These are phyloP conservation scores for Cyclophora albipunctata DNA, from an alignment of 2,888 invertebrate genomes.

Conservation along the genomic window DNA sequence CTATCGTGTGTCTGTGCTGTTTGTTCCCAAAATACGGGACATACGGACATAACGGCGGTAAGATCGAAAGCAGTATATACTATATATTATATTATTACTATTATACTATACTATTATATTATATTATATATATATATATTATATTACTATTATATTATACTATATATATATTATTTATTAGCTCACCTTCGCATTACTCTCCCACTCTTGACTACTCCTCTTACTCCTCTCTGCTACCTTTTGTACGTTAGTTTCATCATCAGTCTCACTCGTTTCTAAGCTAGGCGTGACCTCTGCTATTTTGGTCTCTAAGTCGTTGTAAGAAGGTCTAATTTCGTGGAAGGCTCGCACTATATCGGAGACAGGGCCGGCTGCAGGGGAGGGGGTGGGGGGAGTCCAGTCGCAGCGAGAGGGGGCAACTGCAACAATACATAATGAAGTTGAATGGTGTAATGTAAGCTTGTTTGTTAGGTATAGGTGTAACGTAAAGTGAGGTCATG, in stretches of 20 bases:
- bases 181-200: constrained; percentile 45
- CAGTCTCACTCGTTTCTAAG: constrained; percentile 31
- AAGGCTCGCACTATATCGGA: constrained; percentile 51
- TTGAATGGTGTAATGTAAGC: not conserved
- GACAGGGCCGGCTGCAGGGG: constrained; percentile 35
- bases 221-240: constrained; percentile 54
- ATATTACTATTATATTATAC: too few species aligned
- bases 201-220: constrained; percentile 51
- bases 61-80: too few species aligned
- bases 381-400: constrained; percentile 5
- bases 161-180: too few species aligned
- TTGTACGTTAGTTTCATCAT: constrained; percentile 36
- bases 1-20: too few species aligned
- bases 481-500: not conserved
- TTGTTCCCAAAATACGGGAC: too few species aligned
- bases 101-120: too few species aligned
- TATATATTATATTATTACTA: too few species aligned
- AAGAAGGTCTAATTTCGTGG: constrained; percentile 27
- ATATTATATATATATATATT: too few species aligned
- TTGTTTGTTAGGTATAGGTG: not conserved
- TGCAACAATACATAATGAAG: not conserved
- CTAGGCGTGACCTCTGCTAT: constrained; percentile 33
- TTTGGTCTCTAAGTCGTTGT: constrained; percentile 37
- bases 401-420: not conserved
- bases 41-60: too few species aligned